Evolutionary conservation across 2,888 invertebrate species (phyloP).

Genomic region (Cryptocheilus praepositus): DNA sequence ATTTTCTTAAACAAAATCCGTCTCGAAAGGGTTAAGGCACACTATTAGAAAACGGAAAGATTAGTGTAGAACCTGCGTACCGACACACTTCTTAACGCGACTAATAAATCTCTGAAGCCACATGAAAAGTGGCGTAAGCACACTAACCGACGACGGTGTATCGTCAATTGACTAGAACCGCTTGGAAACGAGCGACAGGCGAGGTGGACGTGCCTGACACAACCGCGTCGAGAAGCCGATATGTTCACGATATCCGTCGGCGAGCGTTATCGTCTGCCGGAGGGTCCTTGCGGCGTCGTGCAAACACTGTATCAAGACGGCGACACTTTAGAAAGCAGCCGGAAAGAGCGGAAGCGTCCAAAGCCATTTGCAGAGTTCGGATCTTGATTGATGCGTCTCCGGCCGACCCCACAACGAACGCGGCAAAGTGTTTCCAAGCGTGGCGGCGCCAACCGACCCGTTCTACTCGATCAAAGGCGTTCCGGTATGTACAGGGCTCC

Average conservation of each 20-base stretch:
- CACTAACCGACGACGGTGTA: too few relatives aligned
- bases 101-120: too few relatives aligned
- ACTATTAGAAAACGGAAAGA: too few relatives aligned
- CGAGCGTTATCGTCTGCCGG: not conserved
- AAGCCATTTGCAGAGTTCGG: constrained; percentile 52
- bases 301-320: constrained; percentile 30
- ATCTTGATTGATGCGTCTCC: constrained; percentile 66
- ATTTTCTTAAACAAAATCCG: too few relatives aligned
- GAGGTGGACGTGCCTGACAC: too few relatives aligned
- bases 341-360: constrained; percentile 50
- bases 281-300: constrained; percentile 13
- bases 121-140: not conserved
- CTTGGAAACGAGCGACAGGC: too few relatives aligned
- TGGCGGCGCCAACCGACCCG: constrained; percentile 42
- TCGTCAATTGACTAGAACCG: too few relatives aligned
- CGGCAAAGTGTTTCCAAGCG: constrained; percentile 62
- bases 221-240: not conserved
- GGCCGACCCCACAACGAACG: constrained; percentile 47
- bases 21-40: too few relatives aligned
- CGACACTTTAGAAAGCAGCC: constrained; percentile 43
- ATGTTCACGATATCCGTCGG: constrained; percentile 2
- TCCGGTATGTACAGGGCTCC: too few relatives aligned
- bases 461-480: too few relatives aligned
- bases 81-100: too few relatives aligned
- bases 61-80: too few relatives aligned